Evolutionary conservation across 2,797 vertebrate species (phyloP), one percentile per base, ranked within the genome.

Genomic region (Danio tinwini): DNA sequence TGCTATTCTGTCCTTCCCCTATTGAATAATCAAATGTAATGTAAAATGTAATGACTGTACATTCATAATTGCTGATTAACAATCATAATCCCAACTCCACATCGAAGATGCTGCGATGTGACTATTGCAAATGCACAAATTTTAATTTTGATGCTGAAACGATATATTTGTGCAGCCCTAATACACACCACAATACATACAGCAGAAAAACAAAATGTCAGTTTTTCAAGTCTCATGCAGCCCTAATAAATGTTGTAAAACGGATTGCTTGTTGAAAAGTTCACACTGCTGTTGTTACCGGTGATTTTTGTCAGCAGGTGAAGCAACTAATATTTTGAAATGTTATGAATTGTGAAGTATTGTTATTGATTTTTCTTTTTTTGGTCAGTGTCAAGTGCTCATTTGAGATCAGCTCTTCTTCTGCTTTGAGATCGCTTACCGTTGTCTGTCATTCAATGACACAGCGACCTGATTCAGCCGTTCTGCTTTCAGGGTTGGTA

Each of bases 401-500:
- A 12, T 47, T 59, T 21, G 29, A 59, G 29, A 59, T 50, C 11
- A 39, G 77, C 21, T 77, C 29, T 19, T 68, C 11, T 19, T 61
- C 65, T 52, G 14, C 2, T 53, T 47, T 40, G 64, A 19, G n/a
- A 14, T 49, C 2, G 3, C 64, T 78, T 63, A 52, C 37, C 12
- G 8, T 37, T 62, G 29, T 61, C 44, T 37, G 13, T 53, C 56
- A 42, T 71, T 78, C 58, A 78, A 17, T 78, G 67, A 53, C 58
- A 79, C 68, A 14, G 12, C 12, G 55, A 63, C 49, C 58, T 79
- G 56, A 62, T 71, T 17, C 69, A 52, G 64, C 61, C 63, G n/a
- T 44, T 62, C 19, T 63, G 55, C 37, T 78, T 62, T 62, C 56
- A 13, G 29, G 13, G 67, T 53, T 62, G 49, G 52, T 71, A 37